Evolutionary conservation across 2,797 vertebrate genomes (phyloP).

Genomic region (Garrulus glandarius): DNA sequence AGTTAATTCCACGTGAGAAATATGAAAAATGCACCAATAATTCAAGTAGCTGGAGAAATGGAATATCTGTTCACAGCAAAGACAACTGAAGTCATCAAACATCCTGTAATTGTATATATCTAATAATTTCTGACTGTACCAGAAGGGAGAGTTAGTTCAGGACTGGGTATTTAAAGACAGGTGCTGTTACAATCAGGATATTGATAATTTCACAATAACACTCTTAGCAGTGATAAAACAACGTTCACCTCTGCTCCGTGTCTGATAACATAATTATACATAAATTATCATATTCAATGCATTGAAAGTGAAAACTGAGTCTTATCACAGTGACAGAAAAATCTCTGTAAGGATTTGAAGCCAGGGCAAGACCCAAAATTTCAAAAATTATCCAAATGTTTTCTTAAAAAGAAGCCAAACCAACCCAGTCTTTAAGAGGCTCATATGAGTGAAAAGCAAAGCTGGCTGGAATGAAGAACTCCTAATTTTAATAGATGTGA

Average conservation of each 20-base stretch:
- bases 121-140: not conserved
- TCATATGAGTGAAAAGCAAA: not conserved
- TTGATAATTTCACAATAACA: not conserved
- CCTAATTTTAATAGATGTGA: not conserved
- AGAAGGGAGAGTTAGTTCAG: not conserved
- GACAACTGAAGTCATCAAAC: not conserved
- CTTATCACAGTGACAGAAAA: not conserved
- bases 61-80: not conserved
- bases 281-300: not conserved
- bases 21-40: not conserved
- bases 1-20: not conserved
- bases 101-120: not conserved
- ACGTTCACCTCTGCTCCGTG: not conserved
- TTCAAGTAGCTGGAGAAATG: not conserved
- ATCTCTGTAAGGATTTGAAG: not conserved
- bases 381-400: not conserved
- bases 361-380: not conserved
- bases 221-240: not conserved
- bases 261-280: not conserved
- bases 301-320: not conserved
- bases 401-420: not conserved
- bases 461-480: not conserved
- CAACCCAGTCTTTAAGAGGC: not conserved
- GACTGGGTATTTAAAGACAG: not conserved
- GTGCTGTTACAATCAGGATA: not conserved